A percentile compares a stretch with the other conserved stretches of the same genome.
These are phyloP conservation scores for Thalassophryne amazonica DNA, from an alignment of 2,797 vertebrate genomes.

Conservation along the genomic window DNA sequence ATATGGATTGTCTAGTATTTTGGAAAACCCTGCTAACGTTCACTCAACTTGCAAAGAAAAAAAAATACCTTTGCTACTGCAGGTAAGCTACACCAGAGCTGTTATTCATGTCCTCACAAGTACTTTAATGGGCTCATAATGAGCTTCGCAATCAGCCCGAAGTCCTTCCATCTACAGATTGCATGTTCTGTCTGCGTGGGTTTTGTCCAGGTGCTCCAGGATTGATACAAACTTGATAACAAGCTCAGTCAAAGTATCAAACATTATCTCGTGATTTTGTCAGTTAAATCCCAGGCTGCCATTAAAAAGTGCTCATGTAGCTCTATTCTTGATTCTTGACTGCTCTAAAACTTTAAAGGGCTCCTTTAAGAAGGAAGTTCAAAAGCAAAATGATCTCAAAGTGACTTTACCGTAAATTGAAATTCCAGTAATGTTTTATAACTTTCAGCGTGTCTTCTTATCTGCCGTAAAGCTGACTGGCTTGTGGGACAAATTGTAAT, in stretches of 20 bases:
- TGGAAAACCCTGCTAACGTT: too few species aligned
- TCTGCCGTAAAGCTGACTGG: too few species aligned
- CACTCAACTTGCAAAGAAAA: too few species aligned
- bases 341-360: neutral
- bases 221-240: neutral
- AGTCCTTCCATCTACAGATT: slow-evolving; percentile 15
- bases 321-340: neutral
- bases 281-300: neutral
- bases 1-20: too few species aligned
- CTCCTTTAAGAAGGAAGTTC: slow-evolving; percentile 19
- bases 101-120: too few species aligned
- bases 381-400: neutral
- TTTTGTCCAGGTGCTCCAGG: too few species aligned
- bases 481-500: too few species aligned
- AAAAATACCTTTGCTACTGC: too few species aligned
- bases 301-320: neutral
- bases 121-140: too few species aligned
- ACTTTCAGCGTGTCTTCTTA: neutral
- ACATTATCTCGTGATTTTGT: fast-evolving
- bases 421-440: neutral
- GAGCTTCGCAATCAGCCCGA: too few species aligned
- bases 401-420: neutral
- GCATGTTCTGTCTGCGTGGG: too few species aligned
- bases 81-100: too few species aligned
- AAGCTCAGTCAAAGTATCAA: neutral